Evolutionary conservation across 2,113 vertebrate genomes (phyloP).

Genomic region (Petroica traversi): DNA sequence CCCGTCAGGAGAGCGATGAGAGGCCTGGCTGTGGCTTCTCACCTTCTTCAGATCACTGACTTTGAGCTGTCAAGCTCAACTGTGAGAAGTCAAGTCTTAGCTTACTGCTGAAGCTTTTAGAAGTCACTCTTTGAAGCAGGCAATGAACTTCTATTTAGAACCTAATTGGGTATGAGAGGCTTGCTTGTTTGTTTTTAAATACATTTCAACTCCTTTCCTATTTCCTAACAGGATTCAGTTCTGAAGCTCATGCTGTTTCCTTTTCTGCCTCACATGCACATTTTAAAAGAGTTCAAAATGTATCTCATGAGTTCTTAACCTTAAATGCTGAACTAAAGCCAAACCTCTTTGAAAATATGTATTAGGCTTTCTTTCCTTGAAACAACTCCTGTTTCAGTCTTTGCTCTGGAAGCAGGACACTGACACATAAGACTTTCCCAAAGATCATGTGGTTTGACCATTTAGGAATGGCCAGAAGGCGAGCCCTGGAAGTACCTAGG

Average conservation of each 20-base stretch:
- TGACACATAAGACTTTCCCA: not conserved
- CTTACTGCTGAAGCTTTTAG: not conserved
- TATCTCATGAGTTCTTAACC: not conserved
- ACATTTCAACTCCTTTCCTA: not conserved
- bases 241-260: not conserved
- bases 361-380: not conserved
- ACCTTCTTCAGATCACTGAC: not conserved
- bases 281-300: not conserved
- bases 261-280: not conserved
- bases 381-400: not conserved
- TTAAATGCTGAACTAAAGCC: not conserved
- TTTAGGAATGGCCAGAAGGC: not conserved
- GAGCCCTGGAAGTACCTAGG: not conserved
- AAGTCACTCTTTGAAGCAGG: not conserved
- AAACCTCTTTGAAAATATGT: not conserved
- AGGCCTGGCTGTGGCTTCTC: not conserved
- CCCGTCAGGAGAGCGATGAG: rapidly evolving
- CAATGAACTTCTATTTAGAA: not conserved
- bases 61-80: not conserved
- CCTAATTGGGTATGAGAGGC: not conserved
- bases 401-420: not conserved
- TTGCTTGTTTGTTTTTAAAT: not conserved
- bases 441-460: not conserved
- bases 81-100: not conserved
- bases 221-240: not conserved